A percentile compares a stretch with the other conserved stretches of the same genome.
Conservation (phyloP, 2,888 invertebrate species). For the Leptopterna dolabrata region DNA sequence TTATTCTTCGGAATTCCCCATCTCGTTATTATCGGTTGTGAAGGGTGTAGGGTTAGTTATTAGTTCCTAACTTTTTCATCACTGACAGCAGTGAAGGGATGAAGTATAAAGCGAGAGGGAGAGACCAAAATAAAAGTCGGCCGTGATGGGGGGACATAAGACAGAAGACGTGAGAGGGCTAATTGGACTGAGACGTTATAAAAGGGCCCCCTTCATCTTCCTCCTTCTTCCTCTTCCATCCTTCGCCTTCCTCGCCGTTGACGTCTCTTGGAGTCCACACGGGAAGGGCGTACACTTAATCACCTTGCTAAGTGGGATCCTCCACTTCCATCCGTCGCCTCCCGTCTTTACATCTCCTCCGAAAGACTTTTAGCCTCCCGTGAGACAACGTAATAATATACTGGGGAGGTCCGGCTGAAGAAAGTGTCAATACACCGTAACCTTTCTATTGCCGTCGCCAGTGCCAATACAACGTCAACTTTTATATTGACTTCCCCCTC, state of each 20-base stretch:
- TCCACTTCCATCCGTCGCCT: no score
- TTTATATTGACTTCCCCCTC: neutral
- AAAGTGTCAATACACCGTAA: neutral
- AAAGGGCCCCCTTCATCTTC: neutral
- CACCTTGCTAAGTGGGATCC: neutral
- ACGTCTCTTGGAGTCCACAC: neutral
- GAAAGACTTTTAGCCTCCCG: neutral
- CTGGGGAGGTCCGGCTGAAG: neutral
- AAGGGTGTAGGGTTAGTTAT: neutral
- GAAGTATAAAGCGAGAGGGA: neutral
- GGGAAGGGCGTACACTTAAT: neutral
- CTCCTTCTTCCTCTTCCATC: neutral
- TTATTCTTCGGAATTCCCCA: no score
- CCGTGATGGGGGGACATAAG: neutral
- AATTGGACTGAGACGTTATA: constrained; percentile 3
- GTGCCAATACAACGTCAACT: neutral
- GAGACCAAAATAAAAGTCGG: neutral
- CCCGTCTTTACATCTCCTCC: neutral
- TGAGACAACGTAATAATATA: constrained; percentile 3
- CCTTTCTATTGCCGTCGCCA: neutral
- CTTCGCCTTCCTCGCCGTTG: neutral
- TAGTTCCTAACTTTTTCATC: neutral
- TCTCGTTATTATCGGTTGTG: no score
- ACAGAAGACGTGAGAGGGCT: neutral
- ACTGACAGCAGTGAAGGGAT: neutral